Base-by-base conservation (phyloP, 2,797 vertebrate species). In the Pseudochirops corinnae region DNA sequence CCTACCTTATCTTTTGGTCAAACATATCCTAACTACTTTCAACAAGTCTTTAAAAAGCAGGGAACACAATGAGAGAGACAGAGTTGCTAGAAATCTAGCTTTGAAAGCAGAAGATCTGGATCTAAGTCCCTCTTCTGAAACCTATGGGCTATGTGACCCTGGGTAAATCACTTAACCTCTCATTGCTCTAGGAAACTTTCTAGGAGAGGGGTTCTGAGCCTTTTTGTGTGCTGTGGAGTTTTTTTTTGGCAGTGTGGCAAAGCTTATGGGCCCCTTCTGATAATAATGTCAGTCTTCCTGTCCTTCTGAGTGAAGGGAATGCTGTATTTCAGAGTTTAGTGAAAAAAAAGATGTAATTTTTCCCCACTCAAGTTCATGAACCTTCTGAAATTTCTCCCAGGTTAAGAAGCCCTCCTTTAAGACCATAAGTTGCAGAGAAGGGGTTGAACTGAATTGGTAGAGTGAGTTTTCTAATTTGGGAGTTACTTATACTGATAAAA, bases 1-100 rank as follows among this genome's bases (percentile, higher is more conserved):
- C 2, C 93, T 33, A 46, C 28, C 9, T 56, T 90, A 56, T 28
- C 55, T 91, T 3, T 0, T 74, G 67, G 57, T 93, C n/a, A 90
- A 46, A 39, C 62, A 93, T 91, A 56, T 93, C 92, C 62, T 31
- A 62, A 95, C 56, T 1, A 58, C 16, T 28, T 95, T 33, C 52
- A 24, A 26, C 67, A 82, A 10, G 39, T 24, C 33, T 57, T 39
- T 18, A 60, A 18, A 5, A 57, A 46, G 29, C 90, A 90, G 31
- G 55, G 67, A 82, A 82, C 21, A 24, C n/a, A 74, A 46, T 24
- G n/a, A 82, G n/a, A 82, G n/a, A 82, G n/a, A 46, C 18, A 46
- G 31, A 67, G 21, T 82, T 9, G 18, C 67, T 46, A 82, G 18
- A 74, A 16, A 39, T 16, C 18, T 46, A 29, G 7, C 18, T 82